Conservation (phyloP, 2,113 vertebrate genomes). For the Apodemus speciosus region DNA sequence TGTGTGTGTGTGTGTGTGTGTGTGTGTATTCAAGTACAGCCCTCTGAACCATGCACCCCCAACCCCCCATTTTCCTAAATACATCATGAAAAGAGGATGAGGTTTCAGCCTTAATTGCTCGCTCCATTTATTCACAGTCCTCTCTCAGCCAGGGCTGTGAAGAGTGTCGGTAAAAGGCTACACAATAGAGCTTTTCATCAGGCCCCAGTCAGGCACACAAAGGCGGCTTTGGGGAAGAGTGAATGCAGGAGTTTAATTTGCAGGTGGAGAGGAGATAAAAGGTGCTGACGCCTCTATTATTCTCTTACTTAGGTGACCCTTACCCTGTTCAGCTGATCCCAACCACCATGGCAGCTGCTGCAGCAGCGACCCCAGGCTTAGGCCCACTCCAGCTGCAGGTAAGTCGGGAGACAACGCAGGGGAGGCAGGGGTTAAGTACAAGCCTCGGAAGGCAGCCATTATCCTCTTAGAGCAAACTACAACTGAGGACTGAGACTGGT, state of each 20-base stretch:
- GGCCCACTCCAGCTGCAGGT: conserved; percentile 98
- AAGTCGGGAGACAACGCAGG: conserved; percentile 80
- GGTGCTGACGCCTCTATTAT: conserved; percentile 88
- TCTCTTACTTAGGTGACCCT: conserved; percentile 94
- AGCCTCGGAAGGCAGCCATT: conserved; percentile 69
- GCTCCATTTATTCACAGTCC: conserved; percentile 91
- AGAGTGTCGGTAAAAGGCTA: conserved; percentile 93
- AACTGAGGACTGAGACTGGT: neutral
- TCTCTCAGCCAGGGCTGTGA: conserved; percentile 90
- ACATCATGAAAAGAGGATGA: conserved; percentile 89
- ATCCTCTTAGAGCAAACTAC: conserved; percentile 26
- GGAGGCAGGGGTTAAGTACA: conserved; percentile 83
- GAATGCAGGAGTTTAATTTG: conserved; percentile 89
- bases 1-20: neutral
- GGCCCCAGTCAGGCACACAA: conserved; percentile 90
- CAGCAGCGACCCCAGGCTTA: conserved; percentile 94
- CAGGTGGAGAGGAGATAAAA: conserved; percentile 91
- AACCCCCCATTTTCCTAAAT: conserved; percentile 86
- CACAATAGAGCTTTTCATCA: conserved; percentile 97
- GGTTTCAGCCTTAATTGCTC: conserved; percentile 93
- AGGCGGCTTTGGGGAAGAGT: conserved; percentile 92
- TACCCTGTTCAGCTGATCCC: conserved; percentile 99
- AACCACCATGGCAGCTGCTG: conserved; percentile 98
- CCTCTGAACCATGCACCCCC: conserved; percentile 86
- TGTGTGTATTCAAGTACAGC: conserved; percentile 73